Base-by-base conservation (phyloP, 2,113 vertebrate genomes). In the Bostrychus sinensis region DNA sequence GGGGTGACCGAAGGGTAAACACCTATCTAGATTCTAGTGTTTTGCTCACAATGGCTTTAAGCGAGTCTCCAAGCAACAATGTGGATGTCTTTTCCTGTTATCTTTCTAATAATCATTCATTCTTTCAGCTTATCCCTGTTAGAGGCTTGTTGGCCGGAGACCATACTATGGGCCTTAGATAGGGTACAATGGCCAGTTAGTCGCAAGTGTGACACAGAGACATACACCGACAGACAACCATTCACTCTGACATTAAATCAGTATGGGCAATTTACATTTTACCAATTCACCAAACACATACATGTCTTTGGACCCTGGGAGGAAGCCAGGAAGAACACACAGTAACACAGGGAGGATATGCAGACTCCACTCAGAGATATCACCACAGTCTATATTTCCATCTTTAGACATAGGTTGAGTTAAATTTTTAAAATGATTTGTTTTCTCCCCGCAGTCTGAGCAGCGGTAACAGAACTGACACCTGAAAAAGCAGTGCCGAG, bases 1-100 rank as follows among this genome's bases (percentile, higher is more conserved):
- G 65, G 53, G 80, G 57, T 72, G 66, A 79, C 34, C 10, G 16
- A 45, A 66, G 70, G 78, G 63, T 70, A 78, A 77, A 30, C 20
- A 6, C 50, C 59, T n/a, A 67, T 66, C 56, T 48, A 64, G 46
- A 13, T 22, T 20, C 43, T 4, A 11, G 37, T 58, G 51, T 56
- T 56, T 57, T 26, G 62, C 50, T 20, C 14, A 17, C 55, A 48
- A n/a, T n/a, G n/a, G n/a, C n/a, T n/a, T n/a, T n/a, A n/a, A n/a
- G n/a, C n/a, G n/a, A n/a, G 28, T 56, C 37, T 54, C 22, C 36
- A 0, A 25, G 34, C 46, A 48, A 28, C 1, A 25, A 51, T 46
- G 46, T 23, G 41, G 38, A 56, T 48, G 65, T 55, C 30, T 46
- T 73, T 55, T 62, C 57, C 56, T 60, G 46, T 66, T 62, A 54